These are phyloP conservation scores for Upupa epops DNA, from an alignment of 2,113 vertebrate genomes.

Conservation along the genomic window DNA sequence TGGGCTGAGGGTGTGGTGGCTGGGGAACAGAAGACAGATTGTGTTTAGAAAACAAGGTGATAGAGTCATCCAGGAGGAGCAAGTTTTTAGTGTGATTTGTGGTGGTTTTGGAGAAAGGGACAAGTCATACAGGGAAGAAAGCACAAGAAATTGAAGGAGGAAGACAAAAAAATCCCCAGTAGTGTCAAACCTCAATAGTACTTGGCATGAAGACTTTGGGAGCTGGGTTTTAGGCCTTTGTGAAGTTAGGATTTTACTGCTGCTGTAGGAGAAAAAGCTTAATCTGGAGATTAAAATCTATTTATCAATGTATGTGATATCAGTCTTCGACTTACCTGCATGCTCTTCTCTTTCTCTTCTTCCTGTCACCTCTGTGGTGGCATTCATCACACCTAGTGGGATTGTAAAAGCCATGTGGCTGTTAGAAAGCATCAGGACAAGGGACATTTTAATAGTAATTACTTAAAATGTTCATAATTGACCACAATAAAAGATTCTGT, in stretches of 20 bases:
- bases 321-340: background rate
- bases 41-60: background rate
- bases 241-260: background rate
- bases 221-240: background rate
- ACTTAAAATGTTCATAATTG: background rate
- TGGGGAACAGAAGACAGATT: background rate
- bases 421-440: background rate
- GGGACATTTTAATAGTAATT: background rate
- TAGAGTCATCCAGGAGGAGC: background rate
- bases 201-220: background rate
- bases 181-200: background rate
- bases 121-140: background rate
- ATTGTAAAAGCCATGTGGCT: background rate
- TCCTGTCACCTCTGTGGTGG: background rate
- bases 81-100: background rate
- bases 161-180: background rate
- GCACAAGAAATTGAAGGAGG: background rate
- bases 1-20: background rate
- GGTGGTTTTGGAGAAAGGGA: background rate
- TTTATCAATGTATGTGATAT: constrained; percentile 33
- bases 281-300: background rate
- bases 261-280: background rate
- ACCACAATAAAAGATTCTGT: background rate
- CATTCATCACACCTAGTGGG: constrained; percentile 9
- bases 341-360: background rate